Conservation (phyloP, 2,113 vertebrate species). For the Hypomesus transpacificus region DNA sequence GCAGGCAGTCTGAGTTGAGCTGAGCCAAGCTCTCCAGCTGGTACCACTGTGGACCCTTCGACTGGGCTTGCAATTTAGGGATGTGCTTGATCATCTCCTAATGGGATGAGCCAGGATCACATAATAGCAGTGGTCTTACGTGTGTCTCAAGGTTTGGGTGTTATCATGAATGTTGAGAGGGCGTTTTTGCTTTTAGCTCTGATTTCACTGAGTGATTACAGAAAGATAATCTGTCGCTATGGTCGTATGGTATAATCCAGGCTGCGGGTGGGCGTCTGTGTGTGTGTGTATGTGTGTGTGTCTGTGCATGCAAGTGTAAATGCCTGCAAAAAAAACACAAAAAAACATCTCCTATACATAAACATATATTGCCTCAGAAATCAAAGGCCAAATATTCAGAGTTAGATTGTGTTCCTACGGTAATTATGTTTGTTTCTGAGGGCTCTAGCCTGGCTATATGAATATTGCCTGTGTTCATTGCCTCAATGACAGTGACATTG, state of each 20-base stretch:
- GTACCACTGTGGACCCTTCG: neutral
- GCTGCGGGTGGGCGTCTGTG: conserved; percentile 13
- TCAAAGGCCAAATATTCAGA: conserved; percentile 48
- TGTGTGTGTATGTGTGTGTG: conserved; percentile 2
- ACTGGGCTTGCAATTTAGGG: neutral
- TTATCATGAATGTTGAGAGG: conserved; percentile 21
- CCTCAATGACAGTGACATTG: neutral
- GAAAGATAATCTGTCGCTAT: conserved; percentile 57
- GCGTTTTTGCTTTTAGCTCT: conserved; percentile 39
- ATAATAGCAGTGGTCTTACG: neutral
- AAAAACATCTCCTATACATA: conserved; percentile 22
- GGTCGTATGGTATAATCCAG: conserved; percentile 53
- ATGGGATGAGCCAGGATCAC: too few species aligned
- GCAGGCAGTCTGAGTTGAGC: neutral
- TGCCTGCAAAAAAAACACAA: neutral
- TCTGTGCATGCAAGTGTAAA: neutral
- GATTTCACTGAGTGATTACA: conserved; percentile 59
- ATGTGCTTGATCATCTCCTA: neutral
- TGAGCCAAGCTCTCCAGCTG: neutral
- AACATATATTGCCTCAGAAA: conserved; percentile 42
- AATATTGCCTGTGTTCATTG: neutral
- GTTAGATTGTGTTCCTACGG: conserved; percentile 22
- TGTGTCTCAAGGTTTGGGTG: conserved; percentile 13
- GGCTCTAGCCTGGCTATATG: conserved; percentile 5
- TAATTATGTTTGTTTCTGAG: conserved; percentile 43